phyloP scores from a whole-genome alignment of 2,888 invertebrate genomes.

The Chorisops tibialis region DNA sequence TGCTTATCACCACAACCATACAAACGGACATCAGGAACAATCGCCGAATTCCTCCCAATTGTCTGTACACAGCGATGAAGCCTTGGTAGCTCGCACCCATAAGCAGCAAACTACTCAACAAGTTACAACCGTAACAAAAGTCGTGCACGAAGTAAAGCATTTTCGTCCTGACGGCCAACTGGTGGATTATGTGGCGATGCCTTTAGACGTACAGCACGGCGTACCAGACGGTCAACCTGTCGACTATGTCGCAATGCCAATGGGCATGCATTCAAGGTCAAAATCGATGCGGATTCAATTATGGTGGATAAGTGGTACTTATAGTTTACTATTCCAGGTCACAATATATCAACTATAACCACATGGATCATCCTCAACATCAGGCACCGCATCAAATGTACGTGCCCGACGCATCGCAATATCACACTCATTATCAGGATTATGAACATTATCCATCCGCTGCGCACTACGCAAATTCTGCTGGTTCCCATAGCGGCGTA shows the following conservation, averaged over 20 bases:
- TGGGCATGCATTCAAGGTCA: conserved; percentile 44
- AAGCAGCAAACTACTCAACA: conserved; percentile 67
- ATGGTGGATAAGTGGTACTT: background rate
- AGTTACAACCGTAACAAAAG: conserved; percentile 69
- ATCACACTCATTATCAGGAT: conserved; percentile 55
- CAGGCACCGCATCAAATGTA: conserved; percentile 36
- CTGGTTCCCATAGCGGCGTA: conserved; percentile 27
- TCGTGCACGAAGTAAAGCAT: conserved; percentile 63
- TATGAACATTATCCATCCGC: conserved; percentile 57
- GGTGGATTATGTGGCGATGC: conserved; percentile 56
- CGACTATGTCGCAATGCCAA: conserved; percentile 56
- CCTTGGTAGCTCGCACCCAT: conserved; percentile 60
- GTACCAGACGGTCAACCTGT: conserved; percentile 56
- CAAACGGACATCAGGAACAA: conserved; percentile 59
- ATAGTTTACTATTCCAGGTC: conserved; percentile 38
- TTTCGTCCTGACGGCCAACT: conserved; percentile 56
- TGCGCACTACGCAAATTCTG: conserved; percentile 53
- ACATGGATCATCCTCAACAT: conserved; percentile 39
- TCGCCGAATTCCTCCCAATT: conserved; percentile 59
- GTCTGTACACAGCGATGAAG: conserved; percentile 55
- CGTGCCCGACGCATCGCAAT: conserved; percentile 42
- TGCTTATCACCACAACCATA: conserved; percentile 48
- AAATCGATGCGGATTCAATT: background rate
- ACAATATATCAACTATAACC: conserved; percentile 54
- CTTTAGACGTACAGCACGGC: conserved; percentile 54